Base-by-base conservation (phyloP, 2,113 vertebrate species). In the Baryphthengus martii region DNA sequence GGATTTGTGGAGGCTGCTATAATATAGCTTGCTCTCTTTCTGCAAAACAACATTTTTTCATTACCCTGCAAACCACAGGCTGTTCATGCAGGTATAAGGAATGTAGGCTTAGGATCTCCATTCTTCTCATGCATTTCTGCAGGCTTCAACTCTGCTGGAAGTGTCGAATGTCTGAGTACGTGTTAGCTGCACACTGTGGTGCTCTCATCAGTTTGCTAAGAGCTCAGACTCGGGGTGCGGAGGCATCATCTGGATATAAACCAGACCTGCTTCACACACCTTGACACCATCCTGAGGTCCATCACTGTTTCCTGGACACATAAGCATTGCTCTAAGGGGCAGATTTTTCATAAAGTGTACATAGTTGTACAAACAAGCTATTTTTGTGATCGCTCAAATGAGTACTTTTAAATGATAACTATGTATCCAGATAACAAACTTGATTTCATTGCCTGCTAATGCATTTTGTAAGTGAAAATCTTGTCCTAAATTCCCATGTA, bases 281-380 rank as follows among this genome's bases (percentile, higher is more conserved):
- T 77, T 63, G 39, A 11, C 80, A 66, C 49, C 61, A 75, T 23
- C 61, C 73, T 33, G 49, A 73, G 53, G 19, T 31, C 47, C 73
- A 37, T n/a, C 53, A 20, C 40, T 70, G 17, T 25, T 79, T 19
- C 39, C 19, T 52, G 58, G 31, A 35, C 28, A 28, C 26, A 44
- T 1, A 0, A 49, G 26, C 50, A 39, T 4, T 39, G n/a, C 55
- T 83, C 35, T 33, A 37, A 58, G n/a, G 21, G 17, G 17, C 17
- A 92, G 21, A 53, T 26, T 73, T 63, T 58, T 71, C 37, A 26
- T 49, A 3, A 56, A 31, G 11, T 15, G 6, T 13, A 40, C 17
- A 13, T 16, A 7, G 10, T 18, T 77, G 13, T 35, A 71, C 16
- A 56, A 89, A 61, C 9, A 77, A 86, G 44, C 28, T 21, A 19